These are phyloP conservation scores for Toxostoma redivivum DNA, from an alignment of 2,113 vertebrate species.

Conservation along the genomic window DNA sequence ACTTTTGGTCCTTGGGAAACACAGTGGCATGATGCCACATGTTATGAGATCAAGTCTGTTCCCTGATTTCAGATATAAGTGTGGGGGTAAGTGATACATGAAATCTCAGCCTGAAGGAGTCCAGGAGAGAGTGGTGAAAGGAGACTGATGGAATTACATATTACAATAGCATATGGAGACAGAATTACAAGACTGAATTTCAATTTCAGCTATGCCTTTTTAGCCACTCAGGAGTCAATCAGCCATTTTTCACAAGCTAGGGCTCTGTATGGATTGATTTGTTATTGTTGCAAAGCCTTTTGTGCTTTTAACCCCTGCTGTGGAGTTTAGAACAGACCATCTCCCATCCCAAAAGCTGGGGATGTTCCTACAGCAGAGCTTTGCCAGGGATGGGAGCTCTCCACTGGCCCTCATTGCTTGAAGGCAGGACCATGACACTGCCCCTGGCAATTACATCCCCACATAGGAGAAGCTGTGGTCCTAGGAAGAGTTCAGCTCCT, in stretches of 20 bases:
- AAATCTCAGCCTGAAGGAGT: not conserved
- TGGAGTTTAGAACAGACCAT: not conserved
- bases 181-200: not conserved
- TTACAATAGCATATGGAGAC: not conserved
- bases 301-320: not conserved
- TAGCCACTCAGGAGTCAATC: constrained; percentile 2
- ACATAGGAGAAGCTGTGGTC: not conserved
- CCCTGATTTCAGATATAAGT: not conserved
- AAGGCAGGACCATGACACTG: not conserved
- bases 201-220: not conserved
- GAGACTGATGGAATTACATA: constrained; percentile 42
- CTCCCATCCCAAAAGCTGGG: not conserved
- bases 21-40: not conserved
- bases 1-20: not conserved
- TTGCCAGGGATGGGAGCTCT: not conserved
- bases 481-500: not conserved
- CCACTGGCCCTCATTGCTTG: fast-evolving
- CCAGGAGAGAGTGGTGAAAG: not conserved
- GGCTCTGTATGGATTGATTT: constrained; percentile 19
- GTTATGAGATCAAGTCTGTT: not conserved
- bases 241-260: not conserved
- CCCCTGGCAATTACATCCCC: not conserved
- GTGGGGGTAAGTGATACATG: not conserved
- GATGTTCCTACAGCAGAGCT: not conserved
- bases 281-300: constrained; percentile 38